Evolutionary conservation across 2,888 invertebrate species (phyloP).

Genomic region (Cataglyphis rosenhaueri): DNA sequence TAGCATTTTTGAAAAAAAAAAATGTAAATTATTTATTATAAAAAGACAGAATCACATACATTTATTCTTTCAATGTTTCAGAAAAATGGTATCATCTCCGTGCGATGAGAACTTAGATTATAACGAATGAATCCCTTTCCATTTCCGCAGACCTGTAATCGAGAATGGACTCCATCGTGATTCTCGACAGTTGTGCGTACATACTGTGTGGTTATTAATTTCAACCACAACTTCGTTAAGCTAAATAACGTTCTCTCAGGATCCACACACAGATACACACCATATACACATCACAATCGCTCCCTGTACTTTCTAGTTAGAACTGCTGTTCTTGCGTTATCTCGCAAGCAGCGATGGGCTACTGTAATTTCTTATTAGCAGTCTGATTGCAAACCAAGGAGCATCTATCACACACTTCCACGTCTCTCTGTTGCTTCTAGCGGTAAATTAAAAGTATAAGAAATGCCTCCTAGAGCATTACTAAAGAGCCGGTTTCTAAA

Average conservation of each 20-base stretch:
- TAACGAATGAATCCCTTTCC: not conserved
- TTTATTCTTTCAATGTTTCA: not conserved
- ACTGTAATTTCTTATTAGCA: slow-evolving; percentile 32
- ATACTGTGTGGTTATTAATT: slow-evolving; percentile 34
- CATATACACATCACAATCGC: slow-evolving; percentile 6
- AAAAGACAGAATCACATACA: not conserved
- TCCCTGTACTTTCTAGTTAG: slow-evolving; percentile 22
- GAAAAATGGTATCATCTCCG: not conserved
- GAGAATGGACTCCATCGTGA: slow-evolving; percentile 17
- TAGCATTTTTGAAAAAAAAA: not conserved
- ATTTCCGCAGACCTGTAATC: slow-evolving; percentile 20
- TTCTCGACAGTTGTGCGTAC: slow-evolving; percentile 1
- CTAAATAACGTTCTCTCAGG: slow-evolving; percentile 9
- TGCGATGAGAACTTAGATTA: slow-evolving; percentile 16
- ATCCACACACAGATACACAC: slow-evolving; percentile 5
- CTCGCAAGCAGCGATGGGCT: slow-evolving; percentile 24
- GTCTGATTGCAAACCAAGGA: slow-evolving; percentile 40
- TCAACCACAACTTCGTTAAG: slow-evolving; percentile 15
- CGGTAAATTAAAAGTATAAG: not conserved
- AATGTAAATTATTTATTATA: slow-evolving; percentile 2
- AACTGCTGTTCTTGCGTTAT: slow-evolving; percentile 37
- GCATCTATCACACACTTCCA: slow-evolving; percentile 38
- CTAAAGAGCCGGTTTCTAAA: not conserved
- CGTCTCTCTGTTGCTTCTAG: slow-evolving; percentile 5
- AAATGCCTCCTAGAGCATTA: not conserved